phyloP scores from a whole-genome alignment of 1,140 invertebrate species.

The Triops longicaudatus region DNA sequence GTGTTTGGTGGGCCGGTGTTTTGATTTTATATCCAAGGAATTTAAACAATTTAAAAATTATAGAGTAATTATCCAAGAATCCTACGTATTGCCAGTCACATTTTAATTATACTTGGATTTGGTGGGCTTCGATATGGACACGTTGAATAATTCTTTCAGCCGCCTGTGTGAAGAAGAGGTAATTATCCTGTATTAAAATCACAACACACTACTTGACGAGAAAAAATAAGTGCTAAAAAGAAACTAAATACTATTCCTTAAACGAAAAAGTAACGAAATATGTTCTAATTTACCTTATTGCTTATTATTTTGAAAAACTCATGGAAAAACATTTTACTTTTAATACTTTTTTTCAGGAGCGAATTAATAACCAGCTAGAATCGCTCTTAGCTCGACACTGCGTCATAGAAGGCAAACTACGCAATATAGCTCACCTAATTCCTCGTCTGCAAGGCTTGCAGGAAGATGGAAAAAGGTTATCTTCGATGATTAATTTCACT shows the following conservation, averaged over 20 bases:
- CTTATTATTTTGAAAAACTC: not conserved
- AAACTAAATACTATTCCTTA: too few relatives aligned
- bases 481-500: constrained; percentile 75
- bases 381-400: constrained; percentile 50
- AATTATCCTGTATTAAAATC: too few relatives aligned
- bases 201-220: too few relatives aligned
- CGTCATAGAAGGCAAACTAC: constrained; percentile 57
- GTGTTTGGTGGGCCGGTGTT: too few relatives aligned
- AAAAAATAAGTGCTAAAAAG: too few relatives aligned
- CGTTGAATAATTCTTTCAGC: not conserved
- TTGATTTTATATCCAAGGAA: too few relatives aligned
- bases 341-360: constrained; percentile 42
- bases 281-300: too few relatives aligned
- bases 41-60: too few relatives aligned
- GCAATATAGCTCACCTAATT: constrained; percentile 52
- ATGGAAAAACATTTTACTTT: not conserved
- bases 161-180: not conserved
- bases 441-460: constrained; percentile 58
- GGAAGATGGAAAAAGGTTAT: constrained; percentile 63
- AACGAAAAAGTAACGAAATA: too few relatives aligned
- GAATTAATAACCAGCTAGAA: constrained; percentile 50
- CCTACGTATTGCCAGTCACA: too few relatives aligned
- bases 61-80: too few relatives aligned
- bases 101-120: too few relatives aligned
- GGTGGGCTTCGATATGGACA: not conserved